Conservation (phyloP, 2,113 vertebrate species). For the Notarius lentiginosus region DNA sequence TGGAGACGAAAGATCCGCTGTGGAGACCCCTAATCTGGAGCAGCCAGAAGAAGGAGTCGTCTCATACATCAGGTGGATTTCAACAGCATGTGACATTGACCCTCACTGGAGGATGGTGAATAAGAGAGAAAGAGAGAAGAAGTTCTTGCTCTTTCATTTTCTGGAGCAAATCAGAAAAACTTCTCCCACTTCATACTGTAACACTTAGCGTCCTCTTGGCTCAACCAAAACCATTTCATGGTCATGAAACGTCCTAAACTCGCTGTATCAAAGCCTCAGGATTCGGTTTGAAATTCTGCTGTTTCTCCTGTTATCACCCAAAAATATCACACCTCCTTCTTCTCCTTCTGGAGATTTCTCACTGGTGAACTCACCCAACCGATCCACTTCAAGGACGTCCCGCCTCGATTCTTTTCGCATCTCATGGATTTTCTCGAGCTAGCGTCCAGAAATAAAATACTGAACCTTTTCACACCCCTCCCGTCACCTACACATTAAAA, state of each 20-base stretch:
- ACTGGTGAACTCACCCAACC: neutral
- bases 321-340: slow-evolving; percentile 24
- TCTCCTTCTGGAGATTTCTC: slow-evolving; percentile 19
- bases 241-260: neutral
- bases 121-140: too few relatives aligned
- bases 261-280: neutral
- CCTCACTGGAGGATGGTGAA: neutral
- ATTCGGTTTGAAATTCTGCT: slow-evolving; percentile 1
- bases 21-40: too few relatives aligned
- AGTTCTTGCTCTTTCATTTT: too few relatives aligned
- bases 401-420: neutral
- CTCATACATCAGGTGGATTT: too few relatives aligned
- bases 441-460: neutral
- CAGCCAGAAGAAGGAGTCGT: too few relatives aligned
- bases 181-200: neutral
- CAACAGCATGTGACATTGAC: too few relatives aligned
- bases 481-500: slow-evolving; percentile 36
- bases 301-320: neutral
- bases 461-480: slow-evolving; percentile 5
- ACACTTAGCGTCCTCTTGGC: neutral
- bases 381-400: neutral
- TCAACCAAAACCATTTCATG: neutral
- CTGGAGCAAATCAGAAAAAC: neutral
- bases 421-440: slow-evolving; percentile 15
- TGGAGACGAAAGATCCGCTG: too few relatives aligned